Evolutionary conservation across 2,113 vertebrate genomes (phyloP).

Genomic region (Ochotona princeps): DNA sequence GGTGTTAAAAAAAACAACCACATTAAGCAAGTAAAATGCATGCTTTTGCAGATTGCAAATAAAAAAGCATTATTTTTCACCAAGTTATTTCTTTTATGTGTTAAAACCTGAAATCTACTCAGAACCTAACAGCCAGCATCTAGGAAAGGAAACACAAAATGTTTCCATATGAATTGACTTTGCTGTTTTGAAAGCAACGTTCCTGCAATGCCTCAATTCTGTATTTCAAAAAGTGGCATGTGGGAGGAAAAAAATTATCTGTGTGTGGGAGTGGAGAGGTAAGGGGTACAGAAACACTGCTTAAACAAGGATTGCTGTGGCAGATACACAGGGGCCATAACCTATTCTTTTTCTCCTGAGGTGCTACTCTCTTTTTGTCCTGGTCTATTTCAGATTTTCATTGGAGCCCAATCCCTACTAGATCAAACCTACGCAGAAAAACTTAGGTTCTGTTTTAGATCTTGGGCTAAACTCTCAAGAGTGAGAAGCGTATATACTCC

Average conservation of each 20-base stretch:
- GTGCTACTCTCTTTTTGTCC: not conserved
- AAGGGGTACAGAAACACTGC: too few species aligned
- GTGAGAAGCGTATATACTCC: not conserved
- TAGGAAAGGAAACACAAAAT: not conserved
- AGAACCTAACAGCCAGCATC: fast-evolving
- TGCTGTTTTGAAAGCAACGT: not conserved
- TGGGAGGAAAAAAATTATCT: not conserved
- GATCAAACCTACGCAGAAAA: not conserved
- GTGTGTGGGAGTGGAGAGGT: not conserved
- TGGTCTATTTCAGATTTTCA: not conserved
- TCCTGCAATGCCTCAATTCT: not conserved
- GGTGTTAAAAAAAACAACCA: not conserved
- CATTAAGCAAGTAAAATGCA: not conserved
- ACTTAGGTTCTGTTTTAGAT: not conserved
- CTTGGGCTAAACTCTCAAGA: not conserved
- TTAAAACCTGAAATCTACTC: not conserved
- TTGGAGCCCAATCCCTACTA: not conserved
- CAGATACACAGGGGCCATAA: not conserved
- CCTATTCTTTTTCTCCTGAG: not conserved
- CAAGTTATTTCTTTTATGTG: not conserved
- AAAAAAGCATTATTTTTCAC: not conserved
- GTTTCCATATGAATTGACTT: not conserved
- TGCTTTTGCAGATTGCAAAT: not conserved
- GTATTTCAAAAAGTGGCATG: not conserved
- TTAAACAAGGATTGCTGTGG: not conserved